Percentiles rank a stretch among this genome's conserved stretches.
phyloP scores from a whole-genome alignment of 2,113 vertebrate genomes.

The Lepus americanus region DNA sequence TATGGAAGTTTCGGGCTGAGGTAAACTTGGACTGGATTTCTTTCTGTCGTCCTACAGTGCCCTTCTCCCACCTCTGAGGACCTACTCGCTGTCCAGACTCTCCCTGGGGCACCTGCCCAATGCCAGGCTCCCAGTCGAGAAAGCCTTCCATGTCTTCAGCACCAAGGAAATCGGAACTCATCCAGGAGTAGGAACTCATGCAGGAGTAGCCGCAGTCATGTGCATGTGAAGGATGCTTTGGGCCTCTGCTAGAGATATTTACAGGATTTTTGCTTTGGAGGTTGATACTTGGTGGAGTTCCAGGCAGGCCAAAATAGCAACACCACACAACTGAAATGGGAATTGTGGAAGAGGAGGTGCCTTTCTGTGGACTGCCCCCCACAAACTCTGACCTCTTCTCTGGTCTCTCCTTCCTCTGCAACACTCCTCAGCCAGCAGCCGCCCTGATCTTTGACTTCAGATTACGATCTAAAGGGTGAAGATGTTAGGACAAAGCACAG shows the following conservation, averaged over 20 bases:
- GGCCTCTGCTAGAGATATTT: neutral
- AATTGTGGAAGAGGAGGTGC: neutral
- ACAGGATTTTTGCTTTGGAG: neutral
- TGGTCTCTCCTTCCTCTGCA: neutral
- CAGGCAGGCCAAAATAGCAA: rapidly evolving
- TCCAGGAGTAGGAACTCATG: neutral
- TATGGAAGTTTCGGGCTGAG: neutral
- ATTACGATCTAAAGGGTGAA: neutral
- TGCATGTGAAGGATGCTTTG: neutral
- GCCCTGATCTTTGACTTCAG: neutral
- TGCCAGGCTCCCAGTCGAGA: no score
- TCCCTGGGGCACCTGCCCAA: neutral
- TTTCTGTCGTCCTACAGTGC: neutral
- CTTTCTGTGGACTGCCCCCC: neutral
- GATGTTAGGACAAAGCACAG: no score
- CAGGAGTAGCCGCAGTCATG: neutral
- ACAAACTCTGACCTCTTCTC: rapidly evolving
- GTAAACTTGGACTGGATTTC: neutral
- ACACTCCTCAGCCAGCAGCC: neutral
- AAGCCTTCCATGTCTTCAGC: neutral
- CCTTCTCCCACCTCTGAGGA: neutral
- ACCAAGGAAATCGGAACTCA: neutral
- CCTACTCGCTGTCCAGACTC: neutral
- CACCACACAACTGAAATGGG: neutral
- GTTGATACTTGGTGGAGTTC: neutral